A percentile compares a stretch with the other conserved stretches of the same genome.
Conservation (phyloP, 2,797 vertebrate species). For the Danio aesculapii region DNA sequence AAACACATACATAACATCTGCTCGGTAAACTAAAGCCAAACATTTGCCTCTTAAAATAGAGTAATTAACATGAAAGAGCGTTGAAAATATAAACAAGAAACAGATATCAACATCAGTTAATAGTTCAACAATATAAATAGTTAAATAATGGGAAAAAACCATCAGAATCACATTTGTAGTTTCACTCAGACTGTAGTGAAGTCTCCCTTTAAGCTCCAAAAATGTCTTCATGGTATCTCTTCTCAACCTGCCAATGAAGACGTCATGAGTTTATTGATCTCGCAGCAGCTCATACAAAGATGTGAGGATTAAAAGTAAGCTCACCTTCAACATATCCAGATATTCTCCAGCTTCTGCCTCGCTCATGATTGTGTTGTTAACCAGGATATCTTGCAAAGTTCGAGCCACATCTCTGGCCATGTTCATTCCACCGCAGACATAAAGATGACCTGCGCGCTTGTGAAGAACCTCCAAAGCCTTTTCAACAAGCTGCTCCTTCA, state of each 20-base stretch:
- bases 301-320: not conserved
- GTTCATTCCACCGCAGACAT: conserved; percentile 80
- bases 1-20: not conserved
- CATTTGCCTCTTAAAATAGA: conserved; percentile 14
- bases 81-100: not conserved
- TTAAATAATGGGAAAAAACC: not conserved
- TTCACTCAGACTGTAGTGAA: not conserved
- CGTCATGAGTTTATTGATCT: not conserved
- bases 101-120: not conserved
- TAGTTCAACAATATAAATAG: not conserved
- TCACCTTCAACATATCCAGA: conserved; percentile 82
- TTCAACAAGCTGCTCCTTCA: conserved; percentile 69
- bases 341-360: conserved; percentile 74
- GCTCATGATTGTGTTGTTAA: conserved; percentile 64
- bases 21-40: not conserved
- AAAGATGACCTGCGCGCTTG: conserved; percentile 77
- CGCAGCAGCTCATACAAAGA: not conserved
- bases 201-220: conserved; percentile 73
- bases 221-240: conserved; percentile 86
- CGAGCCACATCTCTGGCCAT: conserved; percentile 81
- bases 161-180: not conserved
- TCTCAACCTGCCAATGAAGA: conserved; percentile 74
- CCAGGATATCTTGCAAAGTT: conserved; percentile 76
- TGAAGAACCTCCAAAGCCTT: conserved; percentile 71
- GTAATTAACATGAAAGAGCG: not conserved